Evolutionary conservation across 2,888 invertebrate genomes (phyloP).

Genomic region (Eupithecia inturbata): DNA sequence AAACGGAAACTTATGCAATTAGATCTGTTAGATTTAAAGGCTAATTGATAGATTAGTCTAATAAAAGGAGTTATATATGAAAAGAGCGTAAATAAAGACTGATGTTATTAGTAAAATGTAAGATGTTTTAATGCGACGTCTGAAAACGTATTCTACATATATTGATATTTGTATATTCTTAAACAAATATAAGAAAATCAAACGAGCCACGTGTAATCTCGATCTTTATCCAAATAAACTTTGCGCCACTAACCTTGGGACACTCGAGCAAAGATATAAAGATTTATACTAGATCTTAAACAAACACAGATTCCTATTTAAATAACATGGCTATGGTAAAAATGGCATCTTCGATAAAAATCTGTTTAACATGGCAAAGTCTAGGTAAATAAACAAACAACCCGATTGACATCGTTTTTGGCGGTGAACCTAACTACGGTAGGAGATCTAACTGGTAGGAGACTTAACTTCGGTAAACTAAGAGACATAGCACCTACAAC

Average conservation of each 20-base stretch:
- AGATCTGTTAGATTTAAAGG: too few relatives aligned
- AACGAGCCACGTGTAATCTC: not conserved
- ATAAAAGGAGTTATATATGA: too few relatives aligned
- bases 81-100: not conserved
- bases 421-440: too few relatives aligned
- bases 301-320: not conserved
- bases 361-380: not conserved
- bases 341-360: not conserved
- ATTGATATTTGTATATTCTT: not conserved
- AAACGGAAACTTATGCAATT: too few relatives aligned
- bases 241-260: not conserved
- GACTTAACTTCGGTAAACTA: too few relatives aligned
- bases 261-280: conserved; percentile 3
- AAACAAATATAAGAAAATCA: conserved; percentile 1
- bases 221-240: conserved; percentile 6
- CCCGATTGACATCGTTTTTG: not conserved
- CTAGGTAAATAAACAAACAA: not conserved
- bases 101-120: not conserved
- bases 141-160: not conserved
- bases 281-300: not conserved
- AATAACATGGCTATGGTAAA: not conserved
- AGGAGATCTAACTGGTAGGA: too few relatives aligned
- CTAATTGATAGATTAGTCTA: too few relatives aligned
- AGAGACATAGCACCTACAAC: too few relatives aligned
- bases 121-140: not conserved